These are phyloP conservation scores for Rostratula benghalensis DNA, from an alignment of 2,113 vertebrate genomes.

Conservation along the genomic window DNA sequence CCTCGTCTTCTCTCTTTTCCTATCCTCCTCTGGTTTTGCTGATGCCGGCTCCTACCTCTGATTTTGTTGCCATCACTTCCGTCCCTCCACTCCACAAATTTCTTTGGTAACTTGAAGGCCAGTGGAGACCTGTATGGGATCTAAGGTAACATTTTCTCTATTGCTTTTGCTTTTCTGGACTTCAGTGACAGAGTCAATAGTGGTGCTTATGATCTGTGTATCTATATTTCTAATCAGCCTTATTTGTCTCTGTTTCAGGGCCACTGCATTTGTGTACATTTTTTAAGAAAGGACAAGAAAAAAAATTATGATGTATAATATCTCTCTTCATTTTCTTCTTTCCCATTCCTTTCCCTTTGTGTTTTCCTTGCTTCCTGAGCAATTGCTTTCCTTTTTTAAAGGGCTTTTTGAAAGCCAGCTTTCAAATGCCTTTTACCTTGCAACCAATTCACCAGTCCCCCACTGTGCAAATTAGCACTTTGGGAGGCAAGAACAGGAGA, in stretches of 20 bases:
- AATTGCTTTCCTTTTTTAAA: neutral
- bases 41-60: neutral
- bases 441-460: conserved; percentile 6
- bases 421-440: conserved; percentile 35
- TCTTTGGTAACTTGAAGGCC: neutral
- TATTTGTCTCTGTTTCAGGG: neutral
- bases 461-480: conserved; percentile 61
- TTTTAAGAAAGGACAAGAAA: neutral
- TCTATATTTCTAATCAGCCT: neutral
- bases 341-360: neutral
- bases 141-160: neutral
- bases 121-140: neutral
- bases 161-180: neutral
- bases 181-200: neutral
- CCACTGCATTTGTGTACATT: neutral
- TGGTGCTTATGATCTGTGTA: neutral
- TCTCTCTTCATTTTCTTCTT: neutral
- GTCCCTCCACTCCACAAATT: neutral
- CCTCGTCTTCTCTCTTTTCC: neutral
- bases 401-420: conserved; percentile 10
- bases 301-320: neutral
- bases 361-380: neutral
- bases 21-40: neutral
- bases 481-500: conserved; percentile 8
- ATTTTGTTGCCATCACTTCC: neutral